phyloP scores from a whole-genome alignment of 2,888 invertebrate genomes.

The Peribatodes rhomboidaria region DNA sequence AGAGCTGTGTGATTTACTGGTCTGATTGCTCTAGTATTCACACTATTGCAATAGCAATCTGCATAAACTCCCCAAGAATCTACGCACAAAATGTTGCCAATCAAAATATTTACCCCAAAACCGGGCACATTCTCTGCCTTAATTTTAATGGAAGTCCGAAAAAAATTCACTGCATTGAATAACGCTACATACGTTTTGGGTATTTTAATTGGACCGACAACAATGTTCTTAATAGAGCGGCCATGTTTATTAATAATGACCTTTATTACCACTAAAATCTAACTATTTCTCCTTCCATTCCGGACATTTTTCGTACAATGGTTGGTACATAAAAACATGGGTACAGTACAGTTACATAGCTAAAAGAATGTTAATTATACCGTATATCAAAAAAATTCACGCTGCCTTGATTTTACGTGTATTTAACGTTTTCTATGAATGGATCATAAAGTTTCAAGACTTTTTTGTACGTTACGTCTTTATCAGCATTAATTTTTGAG shows the following conservation, averaged over 20 bases:
- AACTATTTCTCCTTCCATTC: conserved; percentile 40
- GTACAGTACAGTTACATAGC: conserved; percentile 47
- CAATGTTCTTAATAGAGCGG: conserved; percentile 51
- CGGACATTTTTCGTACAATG: conserved; percentile 52
- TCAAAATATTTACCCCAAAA: conserved; percentile 40
- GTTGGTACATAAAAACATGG: conserved; percentile 53
- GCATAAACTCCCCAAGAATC: conserved; percentile 27
- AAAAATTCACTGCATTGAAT: conserved; percentile 29
- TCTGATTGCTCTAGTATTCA: conserved; percentile 19
- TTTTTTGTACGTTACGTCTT: conserved; percentile 46
- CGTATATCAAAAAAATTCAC: conserved; percentile 64
- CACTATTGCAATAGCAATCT: conserved; percentile 27
- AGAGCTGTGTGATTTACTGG: conserved; percentile 18
- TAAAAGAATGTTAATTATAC: conserved; percentile 60
- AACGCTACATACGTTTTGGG: conserved; percentile 38
- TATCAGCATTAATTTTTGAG: conserved; percentile 47
- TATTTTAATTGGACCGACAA: conserved; percentile 49
- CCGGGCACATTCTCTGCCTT: conserved; percentile 27
- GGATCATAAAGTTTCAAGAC: conserved; percentile 61
- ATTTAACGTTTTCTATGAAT: conserved; percentile 52
- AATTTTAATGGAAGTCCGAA: conserved; percentile 37
- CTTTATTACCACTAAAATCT: conserved; percentile 37
- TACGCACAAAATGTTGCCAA: conserved; percentile 35
- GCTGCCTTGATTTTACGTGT: conserved; percentile 56
- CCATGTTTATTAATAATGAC: conserved; percentile 54